A percentile compares a stretch with the other conserved stretches of the same genome.
phyloP scores from a whole-genome alignment of 2,888 invertebrate species.

The Troglohyphantes excavatus region DNA sequence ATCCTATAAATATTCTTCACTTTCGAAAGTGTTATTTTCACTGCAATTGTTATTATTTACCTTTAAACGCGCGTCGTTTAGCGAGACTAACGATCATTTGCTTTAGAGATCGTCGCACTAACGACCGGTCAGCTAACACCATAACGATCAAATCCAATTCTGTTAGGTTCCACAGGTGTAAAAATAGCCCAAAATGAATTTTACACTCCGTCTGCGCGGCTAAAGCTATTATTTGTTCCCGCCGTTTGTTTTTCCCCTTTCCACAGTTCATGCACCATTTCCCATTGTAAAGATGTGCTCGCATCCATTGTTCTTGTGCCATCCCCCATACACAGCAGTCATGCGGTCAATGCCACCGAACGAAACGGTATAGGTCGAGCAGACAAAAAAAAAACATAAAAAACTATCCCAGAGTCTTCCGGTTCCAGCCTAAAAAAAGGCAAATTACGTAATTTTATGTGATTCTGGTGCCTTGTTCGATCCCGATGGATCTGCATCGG shows the following conservation, averaged over 20 bases:
- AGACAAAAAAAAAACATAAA: constrained; percentile 13
- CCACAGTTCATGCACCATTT: constrained; percentile 74
- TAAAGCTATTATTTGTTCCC: neutral
- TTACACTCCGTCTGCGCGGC: neutral
- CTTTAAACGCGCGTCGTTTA: neutral
- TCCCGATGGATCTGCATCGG: constrained; percentile 16
- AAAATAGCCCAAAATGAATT: neutral
- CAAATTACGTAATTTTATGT: constrained; percentile 29
- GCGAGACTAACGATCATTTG: neutral
- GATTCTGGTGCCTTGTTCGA: neutral
- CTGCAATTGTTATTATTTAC: too few relatives aligned
- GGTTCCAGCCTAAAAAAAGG: constrained; percentile 30
- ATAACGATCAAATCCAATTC: neutral
- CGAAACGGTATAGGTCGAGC: constrained; percentile 57
- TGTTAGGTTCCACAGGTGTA: neutral
- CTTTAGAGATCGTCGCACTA: neutral
- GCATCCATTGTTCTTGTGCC: constrained; percentile 61
- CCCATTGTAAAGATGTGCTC: constrained; percentile 57
- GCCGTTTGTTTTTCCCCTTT: constrained; percentile 25
- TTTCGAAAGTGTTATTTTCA: too few relatives aligned
- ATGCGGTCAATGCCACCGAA: constrained; percentile 74
- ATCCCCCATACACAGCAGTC: constrained; percentile 26
- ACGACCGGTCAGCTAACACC: neutral
- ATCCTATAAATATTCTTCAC: too few relatives aligned
- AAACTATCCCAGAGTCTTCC: constrained; percentile 26